Conservation (phyloP, 2,888 invertebrate species). For the Galerucella calmariensis region DNA sequence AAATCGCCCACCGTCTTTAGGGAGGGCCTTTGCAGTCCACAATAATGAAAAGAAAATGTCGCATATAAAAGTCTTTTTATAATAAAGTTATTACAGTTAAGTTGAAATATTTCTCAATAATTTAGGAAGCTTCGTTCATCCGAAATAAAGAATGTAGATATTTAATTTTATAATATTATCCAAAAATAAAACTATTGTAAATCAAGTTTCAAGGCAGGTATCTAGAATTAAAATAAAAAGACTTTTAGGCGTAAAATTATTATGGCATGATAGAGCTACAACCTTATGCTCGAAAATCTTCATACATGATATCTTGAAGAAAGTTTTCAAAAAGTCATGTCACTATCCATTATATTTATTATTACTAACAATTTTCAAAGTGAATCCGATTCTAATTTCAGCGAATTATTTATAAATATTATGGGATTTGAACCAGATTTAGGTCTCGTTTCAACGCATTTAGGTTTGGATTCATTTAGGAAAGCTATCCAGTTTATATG, state of each 20-base stretch:
- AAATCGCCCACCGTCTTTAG: slow-evolving; percentile 54
- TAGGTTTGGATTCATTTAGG: slow-evolving; percentile 62
- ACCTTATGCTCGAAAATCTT: slow-evolving; percentile 57
- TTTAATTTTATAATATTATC: slow-evolving; percentile 1
- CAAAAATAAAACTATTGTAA: neutral
- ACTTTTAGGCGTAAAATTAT: slow-evolving; percentile 40
- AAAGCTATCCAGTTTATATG: slow-evolving; percentile 64
- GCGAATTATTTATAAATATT: slow-evolving; percentile 49
- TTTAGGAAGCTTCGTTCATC: neutral
- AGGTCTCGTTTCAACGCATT: slow-evolving; percentile 48
- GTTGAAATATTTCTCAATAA: neutral
- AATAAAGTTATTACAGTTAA: neutral
- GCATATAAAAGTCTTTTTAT: slow-evolving; percentile 27
- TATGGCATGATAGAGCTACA: slow-evolving; percentile 56
- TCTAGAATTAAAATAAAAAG: slow-evolving; percentile 13
- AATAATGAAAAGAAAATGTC: slow-evolving; percentile 32
- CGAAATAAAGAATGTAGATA: neutral
- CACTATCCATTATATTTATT: slow-evolving; percentile 56
- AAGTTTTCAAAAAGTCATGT: slow-evolving; percentile 57
- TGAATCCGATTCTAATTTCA: slow-evolving; percentile 60
- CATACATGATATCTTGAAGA: slow-evolving; percentile 48
- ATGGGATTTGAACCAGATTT: slow-evolving; percentile 49
- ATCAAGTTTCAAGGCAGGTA: neutral
- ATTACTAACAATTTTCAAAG: slow-evolving; percentile 56
- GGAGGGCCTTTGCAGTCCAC: slow-evolving; percentile 49